Evolutionary conservation across 2,888 invertebrate species (phyloP).

Genomic region (Dexiosoma caninum): DNA sequence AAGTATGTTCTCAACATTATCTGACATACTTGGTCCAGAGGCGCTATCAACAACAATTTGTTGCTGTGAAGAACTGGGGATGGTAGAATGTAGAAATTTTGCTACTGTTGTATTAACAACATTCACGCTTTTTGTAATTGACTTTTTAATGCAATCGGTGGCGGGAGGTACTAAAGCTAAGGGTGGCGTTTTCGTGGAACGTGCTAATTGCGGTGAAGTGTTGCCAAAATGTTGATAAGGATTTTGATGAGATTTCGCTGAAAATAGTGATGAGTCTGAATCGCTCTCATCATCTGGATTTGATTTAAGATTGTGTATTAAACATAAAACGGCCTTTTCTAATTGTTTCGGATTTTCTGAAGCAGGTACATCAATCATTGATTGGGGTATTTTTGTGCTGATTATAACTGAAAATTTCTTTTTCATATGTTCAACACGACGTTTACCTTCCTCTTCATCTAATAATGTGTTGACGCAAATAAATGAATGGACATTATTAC

Average conservation of each 20-base stretch:
- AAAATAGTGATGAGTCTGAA: conserved; percentile 5
- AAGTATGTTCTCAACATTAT: neutral
- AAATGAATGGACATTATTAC: conserved; percentile 89
- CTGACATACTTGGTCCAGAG: neutral
- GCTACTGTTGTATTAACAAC: conserved; percentile 75
- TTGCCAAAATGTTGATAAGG: conserved; percentile 37
- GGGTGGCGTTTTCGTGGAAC: conserved; percentile 73
- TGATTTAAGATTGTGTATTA: conserved; percentile 80
- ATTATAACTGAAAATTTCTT: conserved; percentile 85
- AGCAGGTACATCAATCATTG: conserved; percentile 77
- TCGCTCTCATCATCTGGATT: conserved; percentile 67
- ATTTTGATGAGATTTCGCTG: conserved; percentile 10
- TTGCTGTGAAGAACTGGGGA: neutral
- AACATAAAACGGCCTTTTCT: conserved; percentile 85
- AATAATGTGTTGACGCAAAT: conserved; percentile 90
- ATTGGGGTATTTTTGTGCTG: conserved; percentile 78
- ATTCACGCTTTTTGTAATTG: conserved; percentile 77
- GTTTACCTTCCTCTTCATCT: conserved; percentile 85
- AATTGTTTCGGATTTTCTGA: conserved; percentile 85
- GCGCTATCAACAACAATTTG: neutral
- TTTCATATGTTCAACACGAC: conserved; percentile 88
- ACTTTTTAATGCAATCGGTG: conserved; percentile 74
- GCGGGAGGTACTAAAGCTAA: conserved; percentile 77
- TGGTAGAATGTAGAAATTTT: conserved; percentile 69
- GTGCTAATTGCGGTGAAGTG: conserved; percentile 48